Conservation (phyloP, 1,140 invertebrate species). For the Philopotamus ludificatus region DNA sequence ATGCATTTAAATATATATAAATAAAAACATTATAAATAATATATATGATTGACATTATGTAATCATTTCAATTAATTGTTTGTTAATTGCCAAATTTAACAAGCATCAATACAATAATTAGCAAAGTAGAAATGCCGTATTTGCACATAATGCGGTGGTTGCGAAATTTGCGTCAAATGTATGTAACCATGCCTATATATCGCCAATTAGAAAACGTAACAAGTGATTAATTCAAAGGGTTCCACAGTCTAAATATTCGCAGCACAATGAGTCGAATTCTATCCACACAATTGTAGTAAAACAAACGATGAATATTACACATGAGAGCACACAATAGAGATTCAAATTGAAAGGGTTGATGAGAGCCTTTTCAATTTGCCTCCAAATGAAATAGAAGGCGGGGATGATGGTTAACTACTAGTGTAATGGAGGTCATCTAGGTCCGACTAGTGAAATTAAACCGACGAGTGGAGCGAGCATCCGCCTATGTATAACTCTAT, state of each 20-base stretch:
- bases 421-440: neutral
- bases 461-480: neutral
- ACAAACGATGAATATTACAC: neutral
- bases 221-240: neutral
- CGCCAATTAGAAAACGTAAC: no score
- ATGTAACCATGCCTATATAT: no score
- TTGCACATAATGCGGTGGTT: neutral
- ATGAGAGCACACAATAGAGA: neutral
- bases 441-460: neutral
- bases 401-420: neutral
- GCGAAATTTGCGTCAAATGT: no score
- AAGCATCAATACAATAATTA: neutral
- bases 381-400: neutral
- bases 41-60: neutral
- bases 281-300: neutral
- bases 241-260: neutral
- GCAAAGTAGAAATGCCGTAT: neutral
- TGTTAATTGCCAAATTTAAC: no score
- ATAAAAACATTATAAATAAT: neutral
- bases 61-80: no score
- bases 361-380: neutral
- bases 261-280: neutral
- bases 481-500: neutral
- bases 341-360: neutral
- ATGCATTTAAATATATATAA: neutral